Percentiles rank a stretch among this genome's conserved stretches.
Conservation (phyloP, 1,140 invertebrate species). For the Dreissena rostriformis region DNA sequence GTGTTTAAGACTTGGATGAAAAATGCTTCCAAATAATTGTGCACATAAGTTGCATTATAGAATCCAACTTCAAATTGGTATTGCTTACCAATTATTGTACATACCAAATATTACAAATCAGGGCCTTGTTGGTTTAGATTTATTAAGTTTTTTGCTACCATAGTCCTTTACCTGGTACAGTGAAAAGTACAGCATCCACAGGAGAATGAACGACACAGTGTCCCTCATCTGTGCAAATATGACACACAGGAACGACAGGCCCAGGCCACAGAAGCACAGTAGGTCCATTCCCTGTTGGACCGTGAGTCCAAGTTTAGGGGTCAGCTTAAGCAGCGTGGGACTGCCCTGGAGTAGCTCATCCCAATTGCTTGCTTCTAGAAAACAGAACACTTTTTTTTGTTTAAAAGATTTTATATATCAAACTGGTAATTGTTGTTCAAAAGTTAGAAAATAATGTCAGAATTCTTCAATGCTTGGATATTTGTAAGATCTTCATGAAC, state of each 20-base stretch:
- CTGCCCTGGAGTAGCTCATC: constrained; percentile 82
- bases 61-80: too few relatives aligned
- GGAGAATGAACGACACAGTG: constrained; percentile 83
- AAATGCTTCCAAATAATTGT: too few relatives aligned
- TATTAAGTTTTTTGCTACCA: neutral
- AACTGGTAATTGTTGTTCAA: too few relatives aligned
- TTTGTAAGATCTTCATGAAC: too few relatives aligned
- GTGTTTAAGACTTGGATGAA: too few relatives aligned
- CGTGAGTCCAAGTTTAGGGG: constrained; percentile 86
- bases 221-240: constrained; percentile 72
- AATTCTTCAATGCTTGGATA: too few relatives aligned
- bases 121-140: neutral
- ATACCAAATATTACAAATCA: too few relatives aligned
- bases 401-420: too few relatives aligned
- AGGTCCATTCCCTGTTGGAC: constrained; percentile 88
- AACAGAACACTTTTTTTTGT: too few relatives aligned
- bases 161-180: constrained; percentile 85
- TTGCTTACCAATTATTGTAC: too few relatives aligned
- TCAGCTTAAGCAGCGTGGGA: constrained; percentile 88
- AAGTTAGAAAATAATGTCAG: too few relatives aligned
- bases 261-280: constrained; percentile 86
- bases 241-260: constrained; percentile 84
- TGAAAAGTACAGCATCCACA: constrained; percentile 90
- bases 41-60: too few relatives aligned
- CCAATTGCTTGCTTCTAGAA: constrained; percentile 68